phyloP scores from a whole-genome alignment of 2,888 invertebrate species.

The Geophilus truncorum region DNA sequence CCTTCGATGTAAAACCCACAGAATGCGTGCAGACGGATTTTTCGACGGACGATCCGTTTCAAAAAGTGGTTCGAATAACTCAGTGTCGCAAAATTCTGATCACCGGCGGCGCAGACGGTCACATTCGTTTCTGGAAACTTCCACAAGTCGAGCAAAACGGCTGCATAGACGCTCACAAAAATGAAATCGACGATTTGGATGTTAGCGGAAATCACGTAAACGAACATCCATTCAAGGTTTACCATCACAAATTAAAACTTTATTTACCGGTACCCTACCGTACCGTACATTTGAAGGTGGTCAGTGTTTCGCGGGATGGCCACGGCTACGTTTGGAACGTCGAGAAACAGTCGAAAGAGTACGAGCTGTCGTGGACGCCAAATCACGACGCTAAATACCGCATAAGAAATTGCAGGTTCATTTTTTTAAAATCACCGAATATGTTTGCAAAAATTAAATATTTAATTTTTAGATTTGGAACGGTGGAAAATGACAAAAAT shows the following conservation, averaged over 20 bases:
- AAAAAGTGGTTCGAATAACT: slow-evolving; percentile 77
- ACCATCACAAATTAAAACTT: too few species aligned
- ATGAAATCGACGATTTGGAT: slow-evolving; percentile 92
- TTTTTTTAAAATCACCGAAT: too few species aligned
- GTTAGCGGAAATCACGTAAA: slow-evolving; percentile 58
- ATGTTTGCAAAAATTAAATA: too few species aligned
- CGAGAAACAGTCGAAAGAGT: slow-evolving; percentile 59
- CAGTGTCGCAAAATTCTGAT: slow-evolving; percentile 72
- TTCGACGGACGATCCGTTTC: slow-evolving; percentile 66
- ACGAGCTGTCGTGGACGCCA: slow-evolving; percentile 68
- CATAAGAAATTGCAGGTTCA: slow-evolving; percentile 76
- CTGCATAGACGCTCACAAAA: slow-evolving; percentile 71
- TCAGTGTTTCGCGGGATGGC: slow-evolving; percentile 83
- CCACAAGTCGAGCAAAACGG: slow-evolving; percentile 51
- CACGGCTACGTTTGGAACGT: slow-evolving; percentile 75
- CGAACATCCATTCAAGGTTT: background rate
- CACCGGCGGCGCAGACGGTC: slow-evolving; percentile 87
- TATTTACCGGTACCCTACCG: too few species aligned
- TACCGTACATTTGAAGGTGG: slow-evolving; percentile 57
- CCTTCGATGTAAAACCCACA: slow-evolving; percentile 47
- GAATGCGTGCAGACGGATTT: slow-evolving; percentile 48
- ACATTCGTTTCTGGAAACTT: slow-evolving; percentile 73
- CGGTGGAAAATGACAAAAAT: slow-evolving; percentile 63
- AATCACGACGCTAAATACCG: slow-evolving; percentile 68
- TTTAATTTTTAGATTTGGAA: slow-evolving; percentile 55